Base-by-base conservation (phyloP, 35 echinoderm and acorn worm genomes). In the Apostichopus japonicus region DNA sequence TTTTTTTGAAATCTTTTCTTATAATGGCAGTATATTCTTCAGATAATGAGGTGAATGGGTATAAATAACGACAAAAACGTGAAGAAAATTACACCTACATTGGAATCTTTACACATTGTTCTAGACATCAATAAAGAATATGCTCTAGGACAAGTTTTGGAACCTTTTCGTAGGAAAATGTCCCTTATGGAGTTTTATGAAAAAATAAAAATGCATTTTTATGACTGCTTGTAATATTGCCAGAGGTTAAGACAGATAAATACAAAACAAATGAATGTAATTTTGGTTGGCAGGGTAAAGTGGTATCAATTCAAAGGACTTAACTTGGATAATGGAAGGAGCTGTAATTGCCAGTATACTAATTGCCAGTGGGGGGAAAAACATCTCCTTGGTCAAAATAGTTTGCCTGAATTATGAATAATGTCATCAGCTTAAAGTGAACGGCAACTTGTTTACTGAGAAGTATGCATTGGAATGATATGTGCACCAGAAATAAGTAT, bases 21-120 rank as follows among this genome's bases (percentile, higher is more conserved):
- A 61, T 61, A 61, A 5, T 44, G 33, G 63, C 63, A 21, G 71
- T 75, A 21, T 75, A 75, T 75, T 19, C 71, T 75, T 19, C 15
- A 75, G 17, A 75, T 75, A 75, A 75, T 75, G 71, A 75, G 71
- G 71, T 75, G 15, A 7, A 19, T 75, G 17, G 22, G 14, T 8
- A 75, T 75, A 75, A 75, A 75, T 75, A 75, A 75, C 71, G 7
- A 75, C 16, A 11, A 75, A 75, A 75, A 75, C 71, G 71, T 75
- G 71, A n/a, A 75, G 71, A 23, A 75, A n/a, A 75, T 75, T 75
- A 75, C 15, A 75, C 71, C 71, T 75, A 23, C 71, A 15, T 7
- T 19, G n/a, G 71, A 75, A 19, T 75, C 71, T 21, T 61, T 75
- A 75, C 7, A 75, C 15, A 75, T 19, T 19, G 17, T 75, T 19